Evolutionary conservation across 2,888 invertebrate species (phyloP), one percentile per base, ranked within the genome.

Genomic region (Habroteleia sp.): DNA sequence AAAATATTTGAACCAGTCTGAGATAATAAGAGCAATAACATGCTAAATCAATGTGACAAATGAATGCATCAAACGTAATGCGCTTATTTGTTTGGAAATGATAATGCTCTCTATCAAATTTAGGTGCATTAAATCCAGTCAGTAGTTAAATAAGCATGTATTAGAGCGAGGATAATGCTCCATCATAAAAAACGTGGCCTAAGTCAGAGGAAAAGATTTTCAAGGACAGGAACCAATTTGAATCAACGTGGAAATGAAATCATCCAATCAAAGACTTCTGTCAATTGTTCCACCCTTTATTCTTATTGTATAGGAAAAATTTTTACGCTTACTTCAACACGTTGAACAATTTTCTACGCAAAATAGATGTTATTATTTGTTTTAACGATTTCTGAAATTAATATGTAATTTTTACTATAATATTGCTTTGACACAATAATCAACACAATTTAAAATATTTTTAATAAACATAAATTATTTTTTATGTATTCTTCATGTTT

Each of bases 201-300:
- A 60, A 71, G 69, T 65, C 50, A 25, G 63, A 78, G 78, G 78
- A 78, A 78, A 77, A 72, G 71, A 77, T 80, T 77, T 79, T 79
- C 82, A 82, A 81, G 82, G 81, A 56, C 82, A 77, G 77, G 56
- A 73, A 76, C 44, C 66, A 78, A 82, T 80, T 79, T 77, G 65
- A 72, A 35, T 65, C 69, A 74, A 68, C 60, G 78, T 46, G 74
- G 76, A 72, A 78, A 48, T 77, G 63, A 77, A 81, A 83, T 80
- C 78, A 81, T 80, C 76, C 79, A 82, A 82, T 83, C 76, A 80
- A 76, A 79, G 71, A 72, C 68, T 69, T 69, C 37, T 58, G 65
- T 72, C 80, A 79, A 80, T 82, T 81, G 80, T 79, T 65, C 68
- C 76, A 74, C 62, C 77, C 77, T 56, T 73, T 25, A 42, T 62